Conservation (phyloP, 2,888 invertebrate genomes). For the Empis stercorea region DNA sequence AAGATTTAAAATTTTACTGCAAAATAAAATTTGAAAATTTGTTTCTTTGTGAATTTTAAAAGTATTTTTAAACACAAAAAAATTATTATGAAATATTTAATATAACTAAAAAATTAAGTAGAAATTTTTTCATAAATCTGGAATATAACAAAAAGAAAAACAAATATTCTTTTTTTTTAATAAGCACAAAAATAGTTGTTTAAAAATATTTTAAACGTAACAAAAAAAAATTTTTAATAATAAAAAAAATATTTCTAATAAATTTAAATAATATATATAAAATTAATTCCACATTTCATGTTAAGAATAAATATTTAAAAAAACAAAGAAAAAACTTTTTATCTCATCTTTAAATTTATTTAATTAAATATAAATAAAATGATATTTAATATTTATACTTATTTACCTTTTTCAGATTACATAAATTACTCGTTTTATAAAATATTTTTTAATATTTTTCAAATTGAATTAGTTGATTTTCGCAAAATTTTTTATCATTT, state of each 20-base stretch:
- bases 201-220: slow-evolving; percentile 4
- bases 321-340: slow-evolving; percentile 5
- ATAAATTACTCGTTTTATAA: too few relatives aligned
- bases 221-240: slow-evolving; percentile 8
- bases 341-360: background rate
- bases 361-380: slow-evolving; percentile 13
- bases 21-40: slow-evolving; percentile 5
- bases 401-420: too few relatives aligned
- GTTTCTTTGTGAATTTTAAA: too few relatives aligned
- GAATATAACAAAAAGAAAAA: slow-evolving; percentile 6
- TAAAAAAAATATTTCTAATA: background rate
- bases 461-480: too few relatives aligned
- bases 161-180: slow-evolving; percentile 1
- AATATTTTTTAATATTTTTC: too few relatives aligned
- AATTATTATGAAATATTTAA: too few relatives aligned
- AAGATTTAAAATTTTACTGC: too few relatives aligned
- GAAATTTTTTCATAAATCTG: background rate
- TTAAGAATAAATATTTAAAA: background rate
- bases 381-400: slow-evolving; percentile 16
- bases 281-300: background rate
- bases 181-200: slow-evolving; percentile 10
- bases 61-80: too few relatives aligned
- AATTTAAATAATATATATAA: background rate
- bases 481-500: too few relatives aligned
- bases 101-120: too few relatives aligned